Base-by-base conservation (phyloP, 2,797 vertebrate species). In the Chelmon rostratus region DNA sequence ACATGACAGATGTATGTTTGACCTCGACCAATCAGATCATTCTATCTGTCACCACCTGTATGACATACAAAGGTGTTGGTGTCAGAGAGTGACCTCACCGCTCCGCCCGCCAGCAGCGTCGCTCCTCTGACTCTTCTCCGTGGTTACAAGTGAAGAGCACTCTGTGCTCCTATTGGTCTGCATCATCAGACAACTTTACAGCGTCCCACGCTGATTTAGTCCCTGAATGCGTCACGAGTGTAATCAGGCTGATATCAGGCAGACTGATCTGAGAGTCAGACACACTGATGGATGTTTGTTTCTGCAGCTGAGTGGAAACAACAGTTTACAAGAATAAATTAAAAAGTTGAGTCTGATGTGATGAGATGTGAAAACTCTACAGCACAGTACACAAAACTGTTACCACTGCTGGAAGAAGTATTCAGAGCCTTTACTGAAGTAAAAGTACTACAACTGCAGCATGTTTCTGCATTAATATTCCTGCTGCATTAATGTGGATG, bases 221-320 rank as follows among this genome's bases (percentile, higher is more conserved):
- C 9, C 31, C 31, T 52, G 46, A 66, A 66, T 1, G 15, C 7
- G 2, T 58, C 31, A 6, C 2, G 33, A 8, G 12, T 28, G 15
- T 10, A 10, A 10, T 35, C 38, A 44, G 31, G 38, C 59, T 62
- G 38, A 18, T 42, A 42, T 42, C 59, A 16, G 1, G 3, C 35
- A 1, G 23, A 44, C 13, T 37, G 46, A 47, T 47, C 40, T 62
- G 12, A 16, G 12, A 16, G 33, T 18, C 25, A 28, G 52, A 28
- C 23, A 11, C 44, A 19, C 44, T 12, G 40, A 42, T 13, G 11
- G 15, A 18, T 35, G 63, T 64, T 18, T 33, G 19, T 25, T 11
- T 49, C 38, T 31, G 47, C 46, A n/a, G 21, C 40, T 58, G 68
- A 70, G 46, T 69, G 68, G 40, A 49, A 38, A 40, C 40, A 38